phyloP scores from a whole-genome alignment of 2,113 vertebrate genomes.

The Rhabdomys dilectus region DNA sequence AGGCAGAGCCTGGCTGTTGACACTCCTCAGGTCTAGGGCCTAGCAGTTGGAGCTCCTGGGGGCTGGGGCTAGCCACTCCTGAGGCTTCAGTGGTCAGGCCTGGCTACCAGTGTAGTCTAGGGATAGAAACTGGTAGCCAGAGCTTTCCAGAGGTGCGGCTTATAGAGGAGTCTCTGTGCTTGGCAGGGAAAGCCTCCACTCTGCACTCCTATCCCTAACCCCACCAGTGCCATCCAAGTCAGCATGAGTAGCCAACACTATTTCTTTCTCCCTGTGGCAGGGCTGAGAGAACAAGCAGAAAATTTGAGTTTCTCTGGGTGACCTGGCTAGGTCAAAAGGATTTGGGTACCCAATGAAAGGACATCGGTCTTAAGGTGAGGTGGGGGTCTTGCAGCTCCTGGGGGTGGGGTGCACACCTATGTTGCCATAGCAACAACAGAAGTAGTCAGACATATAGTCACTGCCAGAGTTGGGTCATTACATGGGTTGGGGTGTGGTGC shows the following conservation, averaged over 20 bases:
- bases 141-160: not conserved
- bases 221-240: not conserved
- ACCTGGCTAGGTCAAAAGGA: not conserved
- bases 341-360: not conserved
- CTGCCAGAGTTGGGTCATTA: not conserved
- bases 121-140: not conserved
- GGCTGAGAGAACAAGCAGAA: not conserved
- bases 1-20: not conserved
- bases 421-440: not conserved
- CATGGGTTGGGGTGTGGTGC: not conserved
- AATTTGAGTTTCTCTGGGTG: not conserved
- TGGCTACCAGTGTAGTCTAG: not conserved
- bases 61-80: not conserved
- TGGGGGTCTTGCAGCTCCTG: not conserved
- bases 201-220: not conserved
- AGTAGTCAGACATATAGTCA: not conserved
- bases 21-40: no score
- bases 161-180: not conserved
- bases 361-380: not conserved
- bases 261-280: not conserved
- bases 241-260: not conserved
- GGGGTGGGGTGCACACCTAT: not conserved
- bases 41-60: not conserved
- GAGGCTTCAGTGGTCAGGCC: not conserved
- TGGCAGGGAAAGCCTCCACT: no score